Conservation (phyloP, 2,113 vertebrate species). For the Seriola quinqueradiata region DNA sequence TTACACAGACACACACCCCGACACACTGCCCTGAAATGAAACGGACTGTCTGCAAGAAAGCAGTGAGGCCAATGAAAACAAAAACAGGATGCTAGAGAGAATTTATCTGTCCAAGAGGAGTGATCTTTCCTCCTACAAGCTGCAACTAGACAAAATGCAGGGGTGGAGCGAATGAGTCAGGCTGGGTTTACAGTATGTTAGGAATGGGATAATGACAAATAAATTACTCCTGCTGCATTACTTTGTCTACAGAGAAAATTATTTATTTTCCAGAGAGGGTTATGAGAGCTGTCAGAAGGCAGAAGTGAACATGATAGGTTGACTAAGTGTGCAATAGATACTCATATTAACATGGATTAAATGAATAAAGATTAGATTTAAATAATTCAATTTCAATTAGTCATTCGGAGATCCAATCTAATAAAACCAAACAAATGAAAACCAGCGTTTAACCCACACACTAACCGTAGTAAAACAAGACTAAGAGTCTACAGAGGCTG, state of each 20-base stretch:
- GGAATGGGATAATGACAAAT: constrained; percentile 43
- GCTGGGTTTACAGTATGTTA: constrained; percentile 24
- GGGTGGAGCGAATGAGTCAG: constrained; percentile 32
- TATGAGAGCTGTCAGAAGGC: background rate
- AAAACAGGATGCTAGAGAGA: constrained; percentile 81
- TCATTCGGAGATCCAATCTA: background rate
- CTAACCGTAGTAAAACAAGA: background rate
- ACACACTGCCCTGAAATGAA: constrained; percentile 31
- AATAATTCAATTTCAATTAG: background rate
- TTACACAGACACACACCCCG: constrained; percentile 16
- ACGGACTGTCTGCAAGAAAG: constrained; percentile 62
- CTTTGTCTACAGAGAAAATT: background rate
- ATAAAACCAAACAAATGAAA: background rate
- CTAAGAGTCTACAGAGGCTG: too few relatives aligned
- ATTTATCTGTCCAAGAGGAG: constrained; percentile 74
- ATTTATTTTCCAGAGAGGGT: constrained; percentile 11
- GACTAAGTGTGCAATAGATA: background rate
- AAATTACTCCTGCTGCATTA: constrained; percentile 5
- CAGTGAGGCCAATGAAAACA: constrained; percentile 73
- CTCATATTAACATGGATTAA: background rate
- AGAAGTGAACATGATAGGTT: background rate
- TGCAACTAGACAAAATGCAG: constrained; percentile 37
- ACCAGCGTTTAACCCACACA: background rate
- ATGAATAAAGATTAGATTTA: too few relatives aligned
- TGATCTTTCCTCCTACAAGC: constrained; percentile 55